Base-by-base conservation (phyloP, 2,888 invertebrate genomes). In the Eumacrocentrus americanus region DNA sequence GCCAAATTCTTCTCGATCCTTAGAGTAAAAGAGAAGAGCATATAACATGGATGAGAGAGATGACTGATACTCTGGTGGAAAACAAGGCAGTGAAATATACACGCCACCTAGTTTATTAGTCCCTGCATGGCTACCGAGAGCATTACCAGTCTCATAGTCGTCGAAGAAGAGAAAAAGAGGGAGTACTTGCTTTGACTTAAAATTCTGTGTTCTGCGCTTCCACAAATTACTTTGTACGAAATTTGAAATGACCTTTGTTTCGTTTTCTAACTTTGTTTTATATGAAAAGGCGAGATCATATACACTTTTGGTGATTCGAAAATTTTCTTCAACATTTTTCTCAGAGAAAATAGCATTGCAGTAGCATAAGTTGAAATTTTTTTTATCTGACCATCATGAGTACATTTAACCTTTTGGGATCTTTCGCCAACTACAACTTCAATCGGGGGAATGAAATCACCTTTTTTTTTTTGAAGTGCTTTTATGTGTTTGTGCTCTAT, bases 81-180 rank as follows among this genome's bases (percentile, higher is more conserved):
- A 46, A 47, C 16, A 51, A n/a, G 60, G 57, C 11, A 66, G 18
- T 9, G 52, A 44, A 37, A 60, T 48, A 40, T 65, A 65, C 3
- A 40, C 47, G 6, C 54, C 65, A 46, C 62, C 56, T 12, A 64
- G 25, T 25, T 66, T 64, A 9, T 50, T 54, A n/a, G 12, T 12
- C n/a, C 65, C 63, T 55, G 61, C 48, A 22, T 65, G 65, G 23
- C 58, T 61, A 23, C 60, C 58, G 3, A 65, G 56, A 16, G 61
- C 54, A 56, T 64, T 60, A 35, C 62, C 60, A 18, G 60, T 47
- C 38, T 64, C 66, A 50, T 47, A 66, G 29, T 64, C 66, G 51
- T 66, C 59, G 11, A 23, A 64, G 14, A 47, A 64, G 2, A 64
- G 18, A 11, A 66, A 55, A 12, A 62, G 23, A 23, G 64, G 64